Evolutionary conservation across 37 sponge, comb jelly and placozoan species (phyloP), one percentile per base, ranked within the genome.

Genomic region (Eunapius fragilis): DNA sequence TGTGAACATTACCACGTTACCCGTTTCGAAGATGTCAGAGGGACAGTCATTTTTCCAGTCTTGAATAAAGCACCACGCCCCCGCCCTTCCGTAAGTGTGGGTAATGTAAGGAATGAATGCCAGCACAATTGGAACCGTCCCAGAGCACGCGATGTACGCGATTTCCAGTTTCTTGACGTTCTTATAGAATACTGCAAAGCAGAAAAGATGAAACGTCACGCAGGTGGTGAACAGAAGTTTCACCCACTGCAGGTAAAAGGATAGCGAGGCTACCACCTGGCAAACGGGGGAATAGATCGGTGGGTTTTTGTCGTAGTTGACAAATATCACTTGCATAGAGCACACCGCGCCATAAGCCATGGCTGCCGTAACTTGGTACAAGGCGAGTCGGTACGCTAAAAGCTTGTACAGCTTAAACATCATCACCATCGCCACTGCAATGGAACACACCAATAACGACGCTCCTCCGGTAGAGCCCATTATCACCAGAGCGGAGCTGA

Each of bases 61-160:
- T 38, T 26, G 33, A 12, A 77, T 77, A 47, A 47, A 77, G 78
- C 78, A 77, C 78, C 78, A 77, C 26, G 78, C 37, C 26, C 78
- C 78, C 4, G 78, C 4, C 0, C 31, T 7, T 26, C 78, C 78
- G 36, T 34, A 77, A 10, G 78, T 37, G 34, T 77, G 33, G 24
- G 31, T 77, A 9, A 77, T 10, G 33, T 27, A 77, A 37, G 78
- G 78, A 77, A 77, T 36, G 25, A 25, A 37, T 7, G 78, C 78
- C 31, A 34, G 0, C 2, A 34, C 10, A 2, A 12, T 24, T 9
- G 37, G 37, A 38, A 33, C 11, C n/a, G 24, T 0, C 17, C 23
- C 10, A 2, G 37, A 32, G 10, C 33, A 11, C 26, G 26, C 11
- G 27, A 77, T 19, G 27, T 37, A 77, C 37, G 17, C 37, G 12